These are phyloP conservation scores for Apodemia duryi DNA, from an alignment of 2,888 invertebrate species.

Conservation along the genomic window DNA sequence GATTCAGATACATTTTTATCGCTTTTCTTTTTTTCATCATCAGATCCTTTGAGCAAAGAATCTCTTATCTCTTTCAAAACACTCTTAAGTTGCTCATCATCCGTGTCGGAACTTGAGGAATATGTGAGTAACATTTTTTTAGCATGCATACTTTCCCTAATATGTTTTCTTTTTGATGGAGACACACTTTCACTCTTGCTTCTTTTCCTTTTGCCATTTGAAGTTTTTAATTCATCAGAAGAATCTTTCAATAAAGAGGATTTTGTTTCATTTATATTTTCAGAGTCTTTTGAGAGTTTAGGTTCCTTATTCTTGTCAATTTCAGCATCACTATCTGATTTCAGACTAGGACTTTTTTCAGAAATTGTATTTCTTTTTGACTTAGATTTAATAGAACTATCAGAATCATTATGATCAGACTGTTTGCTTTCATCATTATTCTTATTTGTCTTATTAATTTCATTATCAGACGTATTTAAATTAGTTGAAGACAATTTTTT, in stretches of 20 bases:
- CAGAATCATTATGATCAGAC: not conserved
- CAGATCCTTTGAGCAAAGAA: constrained; percentile 42
- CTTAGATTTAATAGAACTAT: not conserved
- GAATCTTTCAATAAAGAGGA: constrained; percentile 37
- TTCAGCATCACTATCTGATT: constrained; percentile 1
- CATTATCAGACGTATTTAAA: not conserved
- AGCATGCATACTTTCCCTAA: constrained; percentile 55
- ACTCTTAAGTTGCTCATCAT: constrained; percentile 49
- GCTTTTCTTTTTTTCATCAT: constrained; percentile 34
- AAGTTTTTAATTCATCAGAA: constrained; percentile 36
- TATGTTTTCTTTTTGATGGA: constrained; percentile 46
- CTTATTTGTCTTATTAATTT: not conserved
- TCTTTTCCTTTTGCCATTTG: constrained; percentile 31
- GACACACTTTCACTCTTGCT: constrained; percentile 32
- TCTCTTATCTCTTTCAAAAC: constrained; percentile 47
- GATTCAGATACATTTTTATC: constrained; percentile 37
- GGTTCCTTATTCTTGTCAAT: constrained; percentile 17
- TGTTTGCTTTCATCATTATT: not conserved
- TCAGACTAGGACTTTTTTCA: not conserved
- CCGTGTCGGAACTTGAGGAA: constrained; percentile 62
- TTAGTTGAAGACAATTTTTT: not conserved
- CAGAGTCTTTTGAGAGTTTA: constrained; percentile 21
- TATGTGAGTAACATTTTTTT: constrained; percentile 55
- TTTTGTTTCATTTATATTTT: constrained; percentile 24
- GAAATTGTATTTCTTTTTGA: not conserved